Evolutionary conservation across 2,797 vertebrate species (phyloP).

Genomic region (Crenuchus spilurus): DNA sequence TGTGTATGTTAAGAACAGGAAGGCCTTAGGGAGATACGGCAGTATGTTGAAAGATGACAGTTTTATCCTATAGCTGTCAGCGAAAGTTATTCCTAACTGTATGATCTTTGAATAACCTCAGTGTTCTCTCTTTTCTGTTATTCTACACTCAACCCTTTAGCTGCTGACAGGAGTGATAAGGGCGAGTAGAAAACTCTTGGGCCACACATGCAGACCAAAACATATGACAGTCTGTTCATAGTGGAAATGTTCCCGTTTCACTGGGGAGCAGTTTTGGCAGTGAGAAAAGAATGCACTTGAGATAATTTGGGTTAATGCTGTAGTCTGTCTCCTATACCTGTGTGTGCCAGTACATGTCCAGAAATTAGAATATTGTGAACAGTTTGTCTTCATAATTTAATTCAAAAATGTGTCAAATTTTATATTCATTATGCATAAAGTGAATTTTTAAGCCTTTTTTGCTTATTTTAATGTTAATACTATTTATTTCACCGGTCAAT

Average conservation of each 20-base stretch:
- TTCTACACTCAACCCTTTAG: background rate
- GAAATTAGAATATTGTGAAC: no score
- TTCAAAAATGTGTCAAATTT: no score
- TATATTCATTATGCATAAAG: no score
- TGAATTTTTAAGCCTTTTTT: no score
- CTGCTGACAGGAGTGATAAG: background rate
- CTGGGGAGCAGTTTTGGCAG: background rate
- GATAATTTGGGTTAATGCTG: background rate
- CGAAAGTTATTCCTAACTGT: background rate
- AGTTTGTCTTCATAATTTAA: no score
- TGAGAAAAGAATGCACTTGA: background rate
- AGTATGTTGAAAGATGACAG: background rate
- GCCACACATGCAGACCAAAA: background rate
- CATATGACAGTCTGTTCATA: background rate
- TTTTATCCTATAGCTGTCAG: slow-evolving; percentile 12
- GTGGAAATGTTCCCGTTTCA: background rate
- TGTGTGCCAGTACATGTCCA: no score
- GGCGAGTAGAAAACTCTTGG: background rate
- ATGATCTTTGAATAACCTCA: background rate
- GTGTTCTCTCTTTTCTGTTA: slow-evolving; percentile 10
- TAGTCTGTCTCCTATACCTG: background rate
- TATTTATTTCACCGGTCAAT: no score
- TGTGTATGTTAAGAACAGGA: background rate
- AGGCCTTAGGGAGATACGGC: background rate
- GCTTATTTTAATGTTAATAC: no score